These are phyloP conservation scores for Gortyna flavago DNA, from an alignment of 2,888 invertebrate genomes.

Conservation along the genomic window DNA sequence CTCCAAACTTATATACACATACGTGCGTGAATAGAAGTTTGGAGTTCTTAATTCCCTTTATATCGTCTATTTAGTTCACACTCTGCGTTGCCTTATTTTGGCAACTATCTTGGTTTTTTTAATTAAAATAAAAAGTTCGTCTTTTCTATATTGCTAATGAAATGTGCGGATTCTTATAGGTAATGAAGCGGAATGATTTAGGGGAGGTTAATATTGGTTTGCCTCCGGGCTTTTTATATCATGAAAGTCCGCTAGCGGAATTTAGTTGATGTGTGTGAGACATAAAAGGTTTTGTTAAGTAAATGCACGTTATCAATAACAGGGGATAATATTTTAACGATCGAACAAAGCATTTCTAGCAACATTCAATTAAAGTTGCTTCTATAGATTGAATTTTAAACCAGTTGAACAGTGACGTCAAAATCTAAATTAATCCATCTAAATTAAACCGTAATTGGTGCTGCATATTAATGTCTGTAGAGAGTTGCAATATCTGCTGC, in stretches of 20 bases:
- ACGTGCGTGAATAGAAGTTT: neutral
- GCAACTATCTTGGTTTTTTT: neutral
- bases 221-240: neutral
- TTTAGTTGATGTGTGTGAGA: neutral
- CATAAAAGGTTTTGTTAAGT: neutral
- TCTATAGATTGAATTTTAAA: neutral
- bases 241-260: neutral
- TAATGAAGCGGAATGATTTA: neutral
- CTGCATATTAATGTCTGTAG: neutral
- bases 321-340: neutral
- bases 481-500: neutral
- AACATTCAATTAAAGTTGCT: neutral
- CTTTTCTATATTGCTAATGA: neutral
- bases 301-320: too few species aligned
- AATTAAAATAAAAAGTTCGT: neutral
- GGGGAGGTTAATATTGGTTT: neutral
- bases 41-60: neutral
- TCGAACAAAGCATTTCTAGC: neutral
- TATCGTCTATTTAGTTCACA: neutral
- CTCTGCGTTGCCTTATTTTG: neutral
- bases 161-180: neutral
- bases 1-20: neutral
- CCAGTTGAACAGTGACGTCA: neutral
- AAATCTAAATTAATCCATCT: neutral
- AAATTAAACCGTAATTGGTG: neutral